These are phyloP conservation scores for Campylorhamphus procurvoides DNA, from an alignment of 2,113 vertebrate genomes.

Conservation along the genomic window DNA sequence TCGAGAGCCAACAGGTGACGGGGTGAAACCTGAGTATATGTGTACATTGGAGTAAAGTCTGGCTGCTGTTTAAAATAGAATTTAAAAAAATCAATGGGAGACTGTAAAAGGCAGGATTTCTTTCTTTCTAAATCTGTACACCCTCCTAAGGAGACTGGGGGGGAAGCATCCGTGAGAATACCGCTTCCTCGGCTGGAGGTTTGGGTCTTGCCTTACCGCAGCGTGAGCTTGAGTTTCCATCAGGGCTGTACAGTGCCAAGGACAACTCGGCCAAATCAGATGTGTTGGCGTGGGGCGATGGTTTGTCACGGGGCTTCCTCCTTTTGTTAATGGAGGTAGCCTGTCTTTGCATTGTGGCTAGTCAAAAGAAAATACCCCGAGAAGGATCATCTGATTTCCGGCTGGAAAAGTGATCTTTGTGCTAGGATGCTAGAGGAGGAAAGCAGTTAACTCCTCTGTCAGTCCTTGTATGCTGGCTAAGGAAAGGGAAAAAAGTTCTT, in stretches of 20 bases:
- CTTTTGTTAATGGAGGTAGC: constrained; percentile 13
- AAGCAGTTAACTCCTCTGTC: not conserved
- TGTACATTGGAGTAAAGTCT: constrained; percentile 83
- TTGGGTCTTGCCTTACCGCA: not conserved
- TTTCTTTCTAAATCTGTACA: constrained; percentile 10
- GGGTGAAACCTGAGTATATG: constrained; percentile 87
- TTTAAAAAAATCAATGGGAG: constrained; percentile 36
- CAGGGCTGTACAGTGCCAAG: not conserved
- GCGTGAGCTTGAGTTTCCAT: not conserved
- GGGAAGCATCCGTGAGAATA: constrained; percentile 46
- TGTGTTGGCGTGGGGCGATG: not conserved
- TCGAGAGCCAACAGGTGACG: constrained; percentile 86
- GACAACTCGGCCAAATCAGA: not conserved
- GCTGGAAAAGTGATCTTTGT: not conserved
- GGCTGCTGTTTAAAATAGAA: constrained; percentile 72
- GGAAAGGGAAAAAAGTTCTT: not conserved
- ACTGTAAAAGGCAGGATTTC: constrained; percentile 32
- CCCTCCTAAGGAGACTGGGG: not conserved
- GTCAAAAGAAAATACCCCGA: not conserved
- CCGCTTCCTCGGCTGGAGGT: not conserved
- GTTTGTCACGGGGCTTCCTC: constrained; percentile 50
- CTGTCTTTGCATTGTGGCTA: not conserved
- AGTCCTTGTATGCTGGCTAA: not conserved
- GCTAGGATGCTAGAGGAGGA: not conserved
- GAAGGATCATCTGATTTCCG: not conserved